Evolutionary conservation across 2,888 invertebrate species (phyloP).

Genomic region (Norana najaformis): DNA sequence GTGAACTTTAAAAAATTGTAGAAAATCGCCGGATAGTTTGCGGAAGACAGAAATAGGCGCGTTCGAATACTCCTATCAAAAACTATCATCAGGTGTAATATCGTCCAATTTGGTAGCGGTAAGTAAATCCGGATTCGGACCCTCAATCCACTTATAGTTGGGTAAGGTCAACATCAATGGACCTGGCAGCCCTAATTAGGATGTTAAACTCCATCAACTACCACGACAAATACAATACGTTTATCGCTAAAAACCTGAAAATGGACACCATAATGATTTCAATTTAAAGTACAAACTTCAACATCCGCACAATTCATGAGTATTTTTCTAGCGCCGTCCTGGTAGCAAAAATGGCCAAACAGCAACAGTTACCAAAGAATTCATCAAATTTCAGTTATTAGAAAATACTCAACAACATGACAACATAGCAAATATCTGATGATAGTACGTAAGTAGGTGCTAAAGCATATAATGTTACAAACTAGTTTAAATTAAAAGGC

Average conservation of each 20-base stretch:
- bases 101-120: no score
- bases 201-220: no score
- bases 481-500: slow-evolving; percentile 13
- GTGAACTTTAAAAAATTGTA: no score
- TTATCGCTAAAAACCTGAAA: background rate
- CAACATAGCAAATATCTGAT: slow-evolving; percentile 13
- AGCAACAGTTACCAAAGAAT: background rate
- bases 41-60: no score
- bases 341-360: background rate
- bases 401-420: background rate
- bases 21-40: no score
- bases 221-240: background rate
- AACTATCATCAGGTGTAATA: no score
- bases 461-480: background rate
- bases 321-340: background rate
- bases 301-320: background rate
- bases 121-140: no score
- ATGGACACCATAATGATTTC: background rate
- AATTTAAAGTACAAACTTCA: background rate
- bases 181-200: no score
- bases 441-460: background rate
- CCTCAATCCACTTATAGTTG: no score
- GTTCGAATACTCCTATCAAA: no score
- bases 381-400: background rate
- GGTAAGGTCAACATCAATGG: no score